Base-by-base conservation (phyloP, 2,113 vertebrate genomes). In the Xenus cinereus region DNA sequence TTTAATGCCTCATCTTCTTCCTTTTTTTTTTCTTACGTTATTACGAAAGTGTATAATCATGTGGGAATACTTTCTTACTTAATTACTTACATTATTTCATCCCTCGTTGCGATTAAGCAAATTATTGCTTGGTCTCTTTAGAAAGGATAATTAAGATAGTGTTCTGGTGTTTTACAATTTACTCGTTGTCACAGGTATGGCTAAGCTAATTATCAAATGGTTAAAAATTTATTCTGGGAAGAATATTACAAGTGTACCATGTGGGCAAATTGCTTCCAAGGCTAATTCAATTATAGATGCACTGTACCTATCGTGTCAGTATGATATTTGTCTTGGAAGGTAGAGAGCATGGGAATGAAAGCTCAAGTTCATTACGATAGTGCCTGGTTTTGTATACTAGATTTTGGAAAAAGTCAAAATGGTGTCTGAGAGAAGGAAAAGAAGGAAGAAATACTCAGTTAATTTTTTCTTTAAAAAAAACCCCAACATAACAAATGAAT, bases 131-230 rank as follows among this genome's bases (percentile, higher is more conserved):
- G 74, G 78, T 95, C 91, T 95, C 97, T 95, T 97, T 94, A 97
- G 95, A 89, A 97, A 95, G 96, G 95, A 96, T 97, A 96, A 97
- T 97, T 97, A 97, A 97, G 94, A 94, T 93, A 97, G 87, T 92
- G 73, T 94, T 94, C 93, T 93, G 91, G 79, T 91, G 91, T 87
- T 97, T 95, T 93, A 95, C 92, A 95, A 96, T 96, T 97, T 97
- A 95, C 96, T 96, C 77, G 86, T 97, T 96, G 97, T 97, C 95
- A 91, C 89, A 95, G 94, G 97, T 96, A 90, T 78, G 93, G 94
- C 86, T 95, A 91, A 96, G 95, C 96, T 97, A 96, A 97, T 98
- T 96, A 95, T 94, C 92, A 92, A 96, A 97, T 79, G 86, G 97
- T 97, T 97, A 97, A 97, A 96, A 96, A 82, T 93, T 84, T 95